Evolutionary conservation across 2,113 vertebrate genomes (phyloP).

Genomic region (Typhlomys cinereus): DNA sequence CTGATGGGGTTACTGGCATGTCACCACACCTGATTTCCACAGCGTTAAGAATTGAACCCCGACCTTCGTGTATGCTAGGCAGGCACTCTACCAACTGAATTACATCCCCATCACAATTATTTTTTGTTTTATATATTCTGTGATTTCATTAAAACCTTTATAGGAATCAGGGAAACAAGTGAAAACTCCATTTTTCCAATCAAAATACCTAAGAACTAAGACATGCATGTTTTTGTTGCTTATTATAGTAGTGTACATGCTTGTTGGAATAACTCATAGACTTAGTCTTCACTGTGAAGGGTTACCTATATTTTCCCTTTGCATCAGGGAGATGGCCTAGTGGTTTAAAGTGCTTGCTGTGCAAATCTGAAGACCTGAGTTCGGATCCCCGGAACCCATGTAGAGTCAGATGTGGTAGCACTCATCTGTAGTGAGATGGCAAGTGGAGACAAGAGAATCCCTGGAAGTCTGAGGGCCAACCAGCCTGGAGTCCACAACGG

Average conservation of each 20-base stretch:
- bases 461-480: no score
- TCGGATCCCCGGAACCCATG: no score
- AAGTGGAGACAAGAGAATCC: no score
- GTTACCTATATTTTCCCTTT: background rate
- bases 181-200: slow-evolving; percentile 40
- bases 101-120: background rate
- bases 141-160: background rate
- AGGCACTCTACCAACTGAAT: background rate
- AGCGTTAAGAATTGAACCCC: background rate
- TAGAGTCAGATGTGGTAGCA: no score
- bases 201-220: background rate
- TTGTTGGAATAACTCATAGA: background rate
- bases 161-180: slow-evolving; percentile 19
- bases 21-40: background rate
- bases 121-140: slow-evolving; percentile 8
- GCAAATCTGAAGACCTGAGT: no score
- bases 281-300: background rate
- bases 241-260: background rate
- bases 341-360: no score
- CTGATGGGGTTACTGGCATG: background rate
- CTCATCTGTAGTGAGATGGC: no score
- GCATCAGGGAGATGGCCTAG: no score
- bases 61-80: background rate
- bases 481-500: no score
- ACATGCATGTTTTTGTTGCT: background rate